Evolutionary conservation across 1,140 invertebrate genomes (phyloP).

Genomic region (Amphibalanus amphitrite): DNA sequence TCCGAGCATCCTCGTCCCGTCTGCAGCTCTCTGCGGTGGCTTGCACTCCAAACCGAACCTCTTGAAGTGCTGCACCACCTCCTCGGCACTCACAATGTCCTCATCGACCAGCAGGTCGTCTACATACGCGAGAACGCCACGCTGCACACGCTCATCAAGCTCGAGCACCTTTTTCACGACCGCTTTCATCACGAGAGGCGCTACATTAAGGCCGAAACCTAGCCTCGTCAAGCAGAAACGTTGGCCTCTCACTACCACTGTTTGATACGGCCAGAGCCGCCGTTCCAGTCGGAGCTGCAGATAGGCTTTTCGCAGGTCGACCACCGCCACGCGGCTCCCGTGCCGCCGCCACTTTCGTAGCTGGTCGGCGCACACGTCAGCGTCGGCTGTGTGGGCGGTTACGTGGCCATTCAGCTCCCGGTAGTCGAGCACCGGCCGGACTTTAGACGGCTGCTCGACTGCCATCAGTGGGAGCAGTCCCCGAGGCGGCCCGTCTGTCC

Average conservation of each 20-base stretch:
- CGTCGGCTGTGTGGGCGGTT: conserved; percentile 2
- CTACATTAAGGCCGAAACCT: neutral
- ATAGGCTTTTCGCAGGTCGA: conserved; percentile 4
- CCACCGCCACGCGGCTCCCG: neutral
- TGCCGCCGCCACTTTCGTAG: neutral
- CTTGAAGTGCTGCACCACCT: neutral
- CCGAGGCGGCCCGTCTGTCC: neutral
- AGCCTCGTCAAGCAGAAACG: conserved; percentile 1
- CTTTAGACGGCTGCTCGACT: neutral
- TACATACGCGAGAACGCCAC: neutral
- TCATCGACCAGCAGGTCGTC: conserved; percentile 3
- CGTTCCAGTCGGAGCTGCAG: neutral
- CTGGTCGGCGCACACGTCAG: conserved; percentile 4
- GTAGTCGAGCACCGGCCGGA: neutral
- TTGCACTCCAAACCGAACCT: neutral
- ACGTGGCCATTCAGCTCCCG: conserved; percentile 2
- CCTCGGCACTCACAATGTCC: neutral
- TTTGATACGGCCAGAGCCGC: conserved; percentile 5
- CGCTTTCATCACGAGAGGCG: neutral
- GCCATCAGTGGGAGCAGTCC: neutral
- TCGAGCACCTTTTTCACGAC: neutral
- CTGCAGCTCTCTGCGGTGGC: neutral
- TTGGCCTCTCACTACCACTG: neutral
- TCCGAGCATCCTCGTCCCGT: too few species aligned
- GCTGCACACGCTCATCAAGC: neutral